phyloP scores from a whole-genome alignment of 2,888 invertebrate species.

The Paralinhomoeus sp. region DNA sequence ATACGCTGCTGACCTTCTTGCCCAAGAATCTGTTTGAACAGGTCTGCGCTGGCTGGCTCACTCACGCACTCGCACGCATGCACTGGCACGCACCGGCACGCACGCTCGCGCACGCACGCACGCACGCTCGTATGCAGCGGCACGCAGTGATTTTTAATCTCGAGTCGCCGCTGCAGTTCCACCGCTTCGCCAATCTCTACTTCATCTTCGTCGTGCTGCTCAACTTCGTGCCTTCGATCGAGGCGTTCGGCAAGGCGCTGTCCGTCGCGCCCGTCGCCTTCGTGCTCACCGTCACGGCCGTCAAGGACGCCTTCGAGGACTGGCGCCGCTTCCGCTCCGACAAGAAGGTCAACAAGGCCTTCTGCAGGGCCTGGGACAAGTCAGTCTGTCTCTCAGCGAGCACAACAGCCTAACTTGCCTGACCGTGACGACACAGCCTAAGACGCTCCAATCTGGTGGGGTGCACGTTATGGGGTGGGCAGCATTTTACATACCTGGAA shows the following conservation, averaged over 20 bases:
- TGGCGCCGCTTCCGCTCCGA: constrained; percentile 64
- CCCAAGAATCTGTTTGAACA: constrained; percentile 82
- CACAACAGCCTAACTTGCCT: too few species aligned
- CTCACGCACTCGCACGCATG: too few species aligned
- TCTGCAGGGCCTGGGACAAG: constrained; percentile 50
- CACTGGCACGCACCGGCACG: too few species aligned
- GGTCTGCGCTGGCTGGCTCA: too few species aligned
- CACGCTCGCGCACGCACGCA: too few species aligned
- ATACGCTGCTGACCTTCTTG: constrained; percentile 70
- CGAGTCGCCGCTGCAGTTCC: constrained; percentile 62
- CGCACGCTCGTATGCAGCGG: too few species aligned
- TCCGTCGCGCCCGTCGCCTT: constrained; percentile 65
- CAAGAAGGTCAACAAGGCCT: constrained; percentile 72
- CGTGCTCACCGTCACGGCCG: constrained; percentile 73
- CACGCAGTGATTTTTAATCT: too few species aligned
- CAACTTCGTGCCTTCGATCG: constrained; percentile 58
- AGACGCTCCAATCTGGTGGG: too few species aligned
- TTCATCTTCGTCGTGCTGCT: constrained; percentile 84
- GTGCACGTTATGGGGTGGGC: too few species aligned
- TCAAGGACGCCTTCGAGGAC: constrained; percentile 95
- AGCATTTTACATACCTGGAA: too few species aligned
- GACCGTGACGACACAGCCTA: not conserved
- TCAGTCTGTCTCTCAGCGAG: constrained; percentile 5
- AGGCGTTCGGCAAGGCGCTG: constrained; percentile 14
- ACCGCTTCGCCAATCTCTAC: constrained; percentile 86